phyloP scores from a whole-genome alignment of 1,140 invertebrate species.

The Lasioglossum albipes region DNA sequence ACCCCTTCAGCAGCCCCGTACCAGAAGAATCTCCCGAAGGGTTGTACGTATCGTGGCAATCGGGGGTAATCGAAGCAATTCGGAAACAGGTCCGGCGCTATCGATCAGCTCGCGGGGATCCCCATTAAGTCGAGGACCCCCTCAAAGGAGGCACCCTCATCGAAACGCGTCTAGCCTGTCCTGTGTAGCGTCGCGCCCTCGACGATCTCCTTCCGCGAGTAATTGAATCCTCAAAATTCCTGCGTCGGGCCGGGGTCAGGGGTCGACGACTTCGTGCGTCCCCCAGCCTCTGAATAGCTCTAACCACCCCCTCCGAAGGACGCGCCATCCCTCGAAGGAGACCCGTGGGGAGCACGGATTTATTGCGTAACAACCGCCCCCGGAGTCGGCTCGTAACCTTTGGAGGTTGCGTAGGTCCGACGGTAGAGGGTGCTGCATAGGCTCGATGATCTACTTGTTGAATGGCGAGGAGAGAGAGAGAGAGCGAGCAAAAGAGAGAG shows the following conservation, averaged over 20 bases:
- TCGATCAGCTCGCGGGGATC: constrained; percentile 26
- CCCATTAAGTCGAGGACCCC: constrained; percentile 27
- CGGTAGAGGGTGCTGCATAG: constrained; percentile 67
- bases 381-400: constrained; percentile 64
- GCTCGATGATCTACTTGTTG: constrained; percentile 70
- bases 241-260: constrained; percentile 7
- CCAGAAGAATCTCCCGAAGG: too few species aligned
- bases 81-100: not conserved
- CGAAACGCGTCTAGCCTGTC: constrained; percentile 21
- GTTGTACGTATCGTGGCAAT: too few species aligned
- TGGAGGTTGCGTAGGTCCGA: constrained; percentile 69
- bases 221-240: constrained; percentile 56
- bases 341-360: constrained; percentile 61
- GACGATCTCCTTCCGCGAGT: not conserved
- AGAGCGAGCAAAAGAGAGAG: constrained; percentile 50
- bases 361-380: constrained; percentile 67
- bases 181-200: constrained; percentile 18
- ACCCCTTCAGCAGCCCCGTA: too few species aligned
- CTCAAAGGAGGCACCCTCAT: constrained; percentile 21
- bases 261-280: constrained; percentile 38
- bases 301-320: constrained; percentile 23
- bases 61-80: constrained; percentile 3
- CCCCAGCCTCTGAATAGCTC: not conserved
- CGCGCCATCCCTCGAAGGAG: constrained; percentile 55
- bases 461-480: constrained; percentile 54